These are phyloP conservation scores for Sylvilagus floridanus DNA, from an alignment of 2,797 vertebrate genomes.

Conservation along the genomic window DNA sequence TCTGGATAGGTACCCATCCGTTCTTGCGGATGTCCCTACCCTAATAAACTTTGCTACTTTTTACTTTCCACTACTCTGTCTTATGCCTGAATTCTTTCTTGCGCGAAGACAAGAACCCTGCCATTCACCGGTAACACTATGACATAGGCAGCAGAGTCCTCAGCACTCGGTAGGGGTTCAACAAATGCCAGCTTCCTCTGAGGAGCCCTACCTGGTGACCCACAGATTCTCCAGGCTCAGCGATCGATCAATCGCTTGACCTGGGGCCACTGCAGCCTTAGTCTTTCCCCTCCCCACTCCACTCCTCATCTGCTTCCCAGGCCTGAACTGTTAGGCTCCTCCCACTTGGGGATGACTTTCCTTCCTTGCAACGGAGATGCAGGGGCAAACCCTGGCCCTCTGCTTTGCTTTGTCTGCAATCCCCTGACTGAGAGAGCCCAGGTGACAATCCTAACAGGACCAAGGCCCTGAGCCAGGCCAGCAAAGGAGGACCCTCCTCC, in stretches of 20 bases:
- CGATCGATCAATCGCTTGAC: no score
- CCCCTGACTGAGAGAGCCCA: background rate
- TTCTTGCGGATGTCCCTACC: no score
- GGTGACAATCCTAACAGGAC: background rate
- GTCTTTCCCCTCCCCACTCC: background rate
- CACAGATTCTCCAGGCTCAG: background rate
- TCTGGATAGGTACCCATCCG: no score
- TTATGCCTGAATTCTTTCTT: no score
- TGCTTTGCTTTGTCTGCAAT: background rate
- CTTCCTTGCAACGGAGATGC: background rate
- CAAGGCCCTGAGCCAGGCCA: background rate
- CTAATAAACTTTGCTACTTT: no score
- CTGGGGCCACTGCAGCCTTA: no score
- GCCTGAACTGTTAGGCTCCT: background rate
- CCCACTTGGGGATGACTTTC: background rate
- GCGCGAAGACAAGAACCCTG: no score
- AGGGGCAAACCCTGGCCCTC: background rate
- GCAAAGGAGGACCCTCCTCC: background rate
- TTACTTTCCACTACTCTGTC: no score
- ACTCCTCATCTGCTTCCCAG: background rate
- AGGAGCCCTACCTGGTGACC: background rate
- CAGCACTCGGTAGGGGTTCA: background rate
- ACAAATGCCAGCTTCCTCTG: background rate
- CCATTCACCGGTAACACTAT: no score
- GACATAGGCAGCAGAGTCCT: background rate